Evolutionary conservation across 1,140 invertebrate species (phyloP).

Genomic region (Prorops nasuta): DNA sequence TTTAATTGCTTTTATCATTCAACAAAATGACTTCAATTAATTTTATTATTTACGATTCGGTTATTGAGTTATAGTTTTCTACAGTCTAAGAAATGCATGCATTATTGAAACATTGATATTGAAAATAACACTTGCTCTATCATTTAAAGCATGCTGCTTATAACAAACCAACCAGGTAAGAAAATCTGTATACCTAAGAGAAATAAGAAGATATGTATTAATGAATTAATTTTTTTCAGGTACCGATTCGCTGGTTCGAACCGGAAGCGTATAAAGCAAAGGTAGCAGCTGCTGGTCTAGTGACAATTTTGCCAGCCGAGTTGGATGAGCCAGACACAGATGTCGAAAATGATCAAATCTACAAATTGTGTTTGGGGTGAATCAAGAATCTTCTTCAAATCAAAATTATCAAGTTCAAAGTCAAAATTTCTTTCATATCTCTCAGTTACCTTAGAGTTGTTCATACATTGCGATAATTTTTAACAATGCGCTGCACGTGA

Average conservation of each 20-base stretch:
- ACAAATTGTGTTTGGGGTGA: background rate
- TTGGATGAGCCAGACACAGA: constrained; percentile 49
- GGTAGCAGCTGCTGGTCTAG: constrained; percentile 47
- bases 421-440: no score
- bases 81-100: no score
- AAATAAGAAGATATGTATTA: no score
- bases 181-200: constrained; percentile 6
- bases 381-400: background rate
- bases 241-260: constrained; percentile 58
- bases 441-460: no score
- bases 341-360: constrained; percentile 36
- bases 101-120: no score
- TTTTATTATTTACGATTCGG: no score
- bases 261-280: constrained; percentile 54
- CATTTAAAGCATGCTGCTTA: constrained; percentile 40
- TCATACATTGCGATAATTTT: no score
- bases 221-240: constrained; percentile 32
- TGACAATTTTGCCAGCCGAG: constrained; percentile 43
- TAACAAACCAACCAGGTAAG: constrained; percentile 40
- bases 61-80: no score
- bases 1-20: no score
- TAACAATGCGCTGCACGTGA: no score
- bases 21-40: no score
- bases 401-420: background rate
- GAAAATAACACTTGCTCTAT: constrained; percentile 25